Percentiles rank a stretch among this genome's conserved stretches.
These are phyloP conservation scores for Rotaria sp. DNA, from an alignment of 2,888 invertebrate species.

Conservation along the genomic window DNA sequence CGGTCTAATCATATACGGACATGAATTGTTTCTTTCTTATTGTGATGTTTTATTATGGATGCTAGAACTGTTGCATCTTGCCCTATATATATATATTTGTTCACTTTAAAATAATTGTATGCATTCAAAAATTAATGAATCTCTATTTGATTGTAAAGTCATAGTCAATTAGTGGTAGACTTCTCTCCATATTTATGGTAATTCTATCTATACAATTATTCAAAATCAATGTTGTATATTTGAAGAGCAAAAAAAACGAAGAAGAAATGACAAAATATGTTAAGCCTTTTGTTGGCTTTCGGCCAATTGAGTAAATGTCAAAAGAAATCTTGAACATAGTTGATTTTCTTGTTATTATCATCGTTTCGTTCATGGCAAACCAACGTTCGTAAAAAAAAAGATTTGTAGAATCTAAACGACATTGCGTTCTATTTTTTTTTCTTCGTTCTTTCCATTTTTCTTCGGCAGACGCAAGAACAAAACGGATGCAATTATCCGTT, in stretches of 20 bases:
- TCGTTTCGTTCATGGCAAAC: not conserved
- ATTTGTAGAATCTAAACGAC: not conserved
- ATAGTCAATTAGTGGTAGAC: not conserved
- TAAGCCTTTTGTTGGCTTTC: not conserved
- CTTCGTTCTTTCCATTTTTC: not conserved
- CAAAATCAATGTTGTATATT: not conserved
- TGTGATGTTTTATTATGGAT: not conserved
- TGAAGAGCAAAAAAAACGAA: not conserved
- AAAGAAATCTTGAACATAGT: not conserved
- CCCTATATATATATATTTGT: not conserved
- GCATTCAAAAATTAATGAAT: not conserved
- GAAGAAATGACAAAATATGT: not conserved
- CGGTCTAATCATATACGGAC: not conserved
- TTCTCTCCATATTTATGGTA: not conserved
- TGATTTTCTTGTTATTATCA: not conserved
- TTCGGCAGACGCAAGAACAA: not conserved
- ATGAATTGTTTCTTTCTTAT: not conserved
- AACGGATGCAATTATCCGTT: constrained; percentile 4
- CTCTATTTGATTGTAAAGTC: not conserved
- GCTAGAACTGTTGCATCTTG: not conserved
- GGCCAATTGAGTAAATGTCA: not conserved
- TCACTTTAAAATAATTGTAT: not conserved
- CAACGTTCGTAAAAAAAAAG: not conserved
- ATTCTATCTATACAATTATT: not conserved
- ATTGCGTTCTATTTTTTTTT: not conserved